Evolutionary conservation across 2,888 invertebrate genomes (phyloP).

Genomic region (Osedax frankpressi): DNA sequence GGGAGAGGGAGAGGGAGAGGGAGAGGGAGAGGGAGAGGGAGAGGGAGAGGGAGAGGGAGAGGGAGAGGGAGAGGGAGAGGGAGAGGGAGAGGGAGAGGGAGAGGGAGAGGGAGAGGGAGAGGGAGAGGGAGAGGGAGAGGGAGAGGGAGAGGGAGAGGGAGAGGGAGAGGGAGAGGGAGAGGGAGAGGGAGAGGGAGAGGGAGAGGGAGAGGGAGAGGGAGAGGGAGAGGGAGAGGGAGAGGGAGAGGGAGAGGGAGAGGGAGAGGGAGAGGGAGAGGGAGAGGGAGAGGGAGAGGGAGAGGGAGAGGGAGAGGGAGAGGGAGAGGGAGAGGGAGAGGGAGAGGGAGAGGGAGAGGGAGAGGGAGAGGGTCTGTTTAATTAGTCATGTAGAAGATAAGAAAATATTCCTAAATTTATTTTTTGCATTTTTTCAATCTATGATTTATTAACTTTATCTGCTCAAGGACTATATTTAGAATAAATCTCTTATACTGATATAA

Average conservation of each 20-base stretch:
- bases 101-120: neutral
- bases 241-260: neutral
- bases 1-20: neutral
- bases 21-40: neutral
- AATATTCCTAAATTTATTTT: no score
- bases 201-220: slow-evolving; percentile 2
- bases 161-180: neutral
- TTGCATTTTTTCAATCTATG: no score
- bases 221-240: neutral
- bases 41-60: neutral
- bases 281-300: neutral
- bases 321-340: neutral
- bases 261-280: neutral
- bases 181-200: slow-evolving; percentile 7
- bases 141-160: neutral
- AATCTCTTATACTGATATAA: no score
- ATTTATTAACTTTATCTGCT: no score
- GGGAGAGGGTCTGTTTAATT: neutral
- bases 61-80: neutral
- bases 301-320: neutral
- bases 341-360: neutral
- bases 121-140: neutral
- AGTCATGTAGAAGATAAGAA: no score
- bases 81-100: neutral
- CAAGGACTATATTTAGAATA: no score